A percentile compares a stretch with the other conserved stretches of the same genome.
These are phyloP conservation scores for Sarcophaga caerulescens DNA, from an alignment of 2,888 invertebrate genomes.

Conservation along the genomic window DNA sequence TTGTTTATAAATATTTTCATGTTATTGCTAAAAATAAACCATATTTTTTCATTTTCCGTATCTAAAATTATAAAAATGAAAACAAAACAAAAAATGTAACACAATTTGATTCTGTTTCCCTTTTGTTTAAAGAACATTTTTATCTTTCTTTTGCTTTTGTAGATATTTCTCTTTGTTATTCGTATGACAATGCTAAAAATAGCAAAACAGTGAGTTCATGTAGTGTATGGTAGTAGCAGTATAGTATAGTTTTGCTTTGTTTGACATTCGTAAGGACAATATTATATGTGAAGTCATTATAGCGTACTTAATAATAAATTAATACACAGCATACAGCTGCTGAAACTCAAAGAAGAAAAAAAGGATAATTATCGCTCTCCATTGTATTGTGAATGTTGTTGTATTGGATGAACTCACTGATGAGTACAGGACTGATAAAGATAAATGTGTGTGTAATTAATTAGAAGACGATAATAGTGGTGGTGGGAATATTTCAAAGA, in stretches of 20 bases:
- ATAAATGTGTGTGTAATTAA: slow-evolving; percentile 9
- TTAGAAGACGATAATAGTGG: not conserved
- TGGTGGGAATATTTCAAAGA: not conserved
- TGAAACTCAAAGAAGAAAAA: not conserved
- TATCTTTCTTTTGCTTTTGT: not conserved
- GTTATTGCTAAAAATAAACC: not conserved
- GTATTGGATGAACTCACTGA: not conserved
- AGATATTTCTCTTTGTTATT: not conserved
- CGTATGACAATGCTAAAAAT: slow-evolving; percentile 6
- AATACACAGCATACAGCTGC: not conserved
- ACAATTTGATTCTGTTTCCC: not conserved
- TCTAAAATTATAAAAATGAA: not conserved
- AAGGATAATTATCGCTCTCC: not conserved
- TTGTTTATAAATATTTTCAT: not conserved
- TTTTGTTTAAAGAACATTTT: not conserved
- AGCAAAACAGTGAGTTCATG: not conserved
- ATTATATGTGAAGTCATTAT: slow-evolving; percentile 10
- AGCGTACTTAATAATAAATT: slow-evolving; percentile 18
- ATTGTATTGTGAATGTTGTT: slow-evolving; percentile 1
- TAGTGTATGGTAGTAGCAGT: not conserved
- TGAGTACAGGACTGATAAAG: not conserved
- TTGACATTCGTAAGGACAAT: slow-evolving; percentile 8
- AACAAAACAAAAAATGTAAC: not conserved
- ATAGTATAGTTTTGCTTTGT: no score
- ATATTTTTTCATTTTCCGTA: not conserved